Percentiles rank a stretch among this genome's conserved stretches.
phyloP scores from a whole-genome alignment of 2,113 vertebrate species.

The human region DNA sequence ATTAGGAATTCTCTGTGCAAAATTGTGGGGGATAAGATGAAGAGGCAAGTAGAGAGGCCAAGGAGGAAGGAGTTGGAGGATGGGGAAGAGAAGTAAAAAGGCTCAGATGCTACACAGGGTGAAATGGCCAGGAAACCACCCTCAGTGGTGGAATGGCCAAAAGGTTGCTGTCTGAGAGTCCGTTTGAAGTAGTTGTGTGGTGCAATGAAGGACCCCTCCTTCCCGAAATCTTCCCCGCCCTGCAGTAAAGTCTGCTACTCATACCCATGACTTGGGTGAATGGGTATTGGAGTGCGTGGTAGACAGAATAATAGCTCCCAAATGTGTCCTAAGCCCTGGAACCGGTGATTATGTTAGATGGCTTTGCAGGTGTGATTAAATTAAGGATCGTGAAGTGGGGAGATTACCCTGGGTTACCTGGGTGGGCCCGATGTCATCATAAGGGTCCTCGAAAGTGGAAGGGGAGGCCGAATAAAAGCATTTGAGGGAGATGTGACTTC shows the following conservation, averaged over 20 bases:
- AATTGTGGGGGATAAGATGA: accelerated
- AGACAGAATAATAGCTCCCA: not conserved
- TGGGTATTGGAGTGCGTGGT: not conserved
- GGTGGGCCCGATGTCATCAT: not conserved
- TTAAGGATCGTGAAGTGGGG: not conserved
- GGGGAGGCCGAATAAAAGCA: not conserved
- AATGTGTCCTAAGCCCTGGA: not conserved
- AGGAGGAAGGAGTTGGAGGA: not conserved
- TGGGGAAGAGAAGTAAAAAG: accelerated
- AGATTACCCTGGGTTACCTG: not conserved
- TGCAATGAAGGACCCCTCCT: not conserved
- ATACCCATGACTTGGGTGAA: accelerated
- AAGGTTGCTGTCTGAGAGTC: not conserved
- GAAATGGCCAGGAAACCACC: not conserved
- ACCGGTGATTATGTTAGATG: no score
- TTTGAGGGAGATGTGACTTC: not conserved
- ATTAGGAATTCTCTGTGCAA: not conserved
- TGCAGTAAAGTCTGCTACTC: not conserved
- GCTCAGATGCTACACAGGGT: no score
- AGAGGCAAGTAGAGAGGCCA: not conserved
- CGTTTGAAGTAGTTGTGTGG: accelerated
- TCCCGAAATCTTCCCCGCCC: accelerated
- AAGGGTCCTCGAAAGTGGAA: not conserved
- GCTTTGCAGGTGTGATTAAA: not conserved
- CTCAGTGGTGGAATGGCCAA: no score